phyloP scores from a whole-genome alignment of 2,113 vertebrate genomes.

The Stomatorhinus ivindoensis region DNA sequence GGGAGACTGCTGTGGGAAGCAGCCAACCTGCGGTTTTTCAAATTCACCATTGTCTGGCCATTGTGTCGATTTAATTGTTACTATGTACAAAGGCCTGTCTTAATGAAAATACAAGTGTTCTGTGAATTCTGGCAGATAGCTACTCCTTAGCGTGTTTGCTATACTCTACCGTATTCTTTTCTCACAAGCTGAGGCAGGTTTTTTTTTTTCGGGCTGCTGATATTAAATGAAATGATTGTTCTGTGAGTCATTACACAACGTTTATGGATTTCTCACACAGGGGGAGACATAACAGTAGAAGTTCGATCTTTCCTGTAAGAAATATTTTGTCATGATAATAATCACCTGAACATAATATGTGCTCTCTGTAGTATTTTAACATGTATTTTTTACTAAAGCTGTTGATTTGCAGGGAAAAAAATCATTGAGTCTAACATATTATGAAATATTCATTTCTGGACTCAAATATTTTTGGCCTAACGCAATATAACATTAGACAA shows the following conservation, averaged over 20 bases:
- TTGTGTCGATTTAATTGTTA: constrained; percentile 63
- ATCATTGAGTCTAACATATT: not conserved
- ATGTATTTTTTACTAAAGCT: not conserved
- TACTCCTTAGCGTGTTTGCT: constrained; percentile 49
- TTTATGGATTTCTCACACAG: constrained; percentile 10
- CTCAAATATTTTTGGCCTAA: not conserved
- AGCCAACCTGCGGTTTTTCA: constrained; percentile 62
- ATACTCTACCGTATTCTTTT: constrained; percentile 45
- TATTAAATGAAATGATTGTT: not conserved
- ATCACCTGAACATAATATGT: not conserved
- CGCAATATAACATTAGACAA: not conserved
- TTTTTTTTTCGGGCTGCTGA: constrained; percentile 13
- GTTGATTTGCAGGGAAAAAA: not conserved
- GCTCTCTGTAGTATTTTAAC: not conserved
- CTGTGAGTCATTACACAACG: not conserved
- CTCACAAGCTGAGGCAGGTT: not conserved
- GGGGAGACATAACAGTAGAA: not conserved
- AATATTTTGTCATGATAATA: not conserved
- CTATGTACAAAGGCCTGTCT: constrained; percentile 59
- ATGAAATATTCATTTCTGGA: not conserved
- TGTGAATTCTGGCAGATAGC: constrained; percentile 56
- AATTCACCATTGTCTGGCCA: constrained; percentile 54
- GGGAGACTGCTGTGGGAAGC: constrained; percentile 62
- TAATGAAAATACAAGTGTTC: constrained; percentile 56
- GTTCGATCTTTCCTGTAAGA: not conserved